phyloP scores from a whole-genome alignment of 1,140 invertebrate genomes.

The Nixonia krombeini region DNA sequence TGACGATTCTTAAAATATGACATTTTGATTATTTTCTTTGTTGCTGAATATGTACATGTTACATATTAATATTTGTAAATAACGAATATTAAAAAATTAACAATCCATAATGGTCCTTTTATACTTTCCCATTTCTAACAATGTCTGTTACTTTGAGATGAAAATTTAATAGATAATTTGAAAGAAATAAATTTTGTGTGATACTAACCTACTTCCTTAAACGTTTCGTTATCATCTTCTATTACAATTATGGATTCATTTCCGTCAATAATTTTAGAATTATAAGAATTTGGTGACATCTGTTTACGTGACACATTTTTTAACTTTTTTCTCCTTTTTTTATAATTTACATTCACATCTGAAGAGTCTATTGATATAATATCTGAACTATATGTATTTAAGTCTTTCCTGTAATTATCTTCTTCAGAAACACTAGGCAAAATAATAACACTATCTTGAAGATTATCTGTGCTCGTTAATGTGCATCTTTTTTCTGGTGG shows the following conservation, averaged over 20 bases:
- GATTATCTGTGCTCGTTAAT: too few species aligned
- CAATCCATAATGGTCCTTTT: too few species aligned
- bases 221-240: conserved; percentile 8
- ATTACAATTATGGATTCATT: neutral
- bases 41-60: neutral
- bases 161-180: too few species aligned
- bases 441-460: neutral
- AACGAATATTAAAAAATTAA: too few species aligned
- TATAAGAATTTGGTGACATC: neutral
- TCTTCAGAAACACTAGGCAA: neutral
- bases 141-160: too few species aligned
- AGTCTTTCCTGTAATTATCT: neutral
- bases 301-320: neutral
- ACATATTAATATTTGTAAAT: neutral
- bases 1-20: conserved; percentile 13
- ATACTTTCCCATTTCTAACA: too few species aligned
- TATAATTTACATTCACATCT: neutral
- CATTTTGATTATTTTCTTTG: neutral
- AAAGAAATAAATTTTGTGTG: too few species aligned
- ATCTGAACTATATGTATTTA: neutral
- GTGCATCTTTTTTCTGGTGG: neutral
- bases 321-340: neutral
- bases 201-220: conserved; percentile 1
- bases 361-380: too few species aligned
- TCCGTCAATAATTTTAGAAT: neutral